phyloP scores from a whole-genome alignment of 64 coral and sea anemone species.

The Pocillopora verrucosa region DNA sequence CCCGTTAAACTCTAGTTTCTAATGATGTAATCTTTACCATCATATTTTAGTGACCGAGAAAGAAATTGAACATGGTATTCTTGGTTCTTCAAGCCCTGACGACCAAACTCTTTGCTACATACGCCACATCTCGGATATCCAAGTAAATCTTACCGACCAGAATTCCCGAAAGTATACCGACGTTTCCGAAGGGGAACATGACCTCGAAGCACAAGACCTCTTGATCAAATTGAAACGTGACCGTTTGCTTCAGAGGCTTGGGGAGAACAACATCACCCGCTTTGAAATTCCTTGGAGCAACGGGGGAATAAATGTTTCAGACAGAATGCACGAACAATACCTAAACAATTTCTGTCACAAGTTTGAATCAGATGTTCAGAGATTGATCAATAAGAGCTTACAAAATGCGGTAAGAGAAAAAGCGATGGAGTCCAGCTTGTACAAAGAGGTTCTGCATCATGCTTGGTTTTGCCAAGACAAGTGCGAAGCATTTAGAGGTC shows the following conservation, averaged over 20 bases:
- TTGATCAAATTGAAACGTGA: constrained; percentile 61
- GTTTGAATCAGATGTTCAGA: constrained; percentile 65
- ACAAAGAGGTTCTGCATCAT: constrained; percentile 79
- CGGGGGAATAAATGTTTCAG: constrained; percentile 76
- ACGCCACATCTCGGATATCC: constrained; percentile 77
- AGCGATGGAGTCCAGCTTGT: constrained; percentile 46
- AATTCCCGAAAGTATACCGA: constrained; percentile 70
- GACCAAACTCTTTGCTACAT: constrained; percentile 84
- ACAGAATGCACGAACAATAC: constrained; percentile 72
- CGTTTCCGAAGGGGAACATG: constrained; percentile 53
- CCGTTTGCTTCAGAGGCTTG: constrained; percentile 67
- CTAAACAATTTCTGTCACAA: constrained; percentile 66
- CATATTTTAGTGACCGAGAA: constrained; percentile 69
- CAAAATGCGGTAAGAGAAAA: constrained; percentile 39
- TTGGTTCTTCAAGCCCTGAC: constrained; percentile 54
- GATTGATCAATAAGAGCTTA: constrained; percentile 73
- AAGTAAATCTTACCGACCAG: constrained; percentile 60
- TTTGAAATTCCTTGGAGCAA: constrained; percentile 65
- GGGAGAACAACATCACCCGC: constrained; percentile 66
- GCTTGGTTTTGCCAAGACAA: constrained; percentile 90
- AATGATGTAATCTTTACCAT: neutral
- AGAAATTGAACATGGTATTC: constrained; percentile 85
- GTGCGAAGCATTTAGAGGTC: constrained; percentile 70
- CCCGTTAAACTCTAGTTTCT: no score
- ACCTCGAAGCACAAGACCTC: constrained; percentile 69